Conservation (phyloP, 1,140 invertebrate species). For the Drosophila pectinifera region DNA sequence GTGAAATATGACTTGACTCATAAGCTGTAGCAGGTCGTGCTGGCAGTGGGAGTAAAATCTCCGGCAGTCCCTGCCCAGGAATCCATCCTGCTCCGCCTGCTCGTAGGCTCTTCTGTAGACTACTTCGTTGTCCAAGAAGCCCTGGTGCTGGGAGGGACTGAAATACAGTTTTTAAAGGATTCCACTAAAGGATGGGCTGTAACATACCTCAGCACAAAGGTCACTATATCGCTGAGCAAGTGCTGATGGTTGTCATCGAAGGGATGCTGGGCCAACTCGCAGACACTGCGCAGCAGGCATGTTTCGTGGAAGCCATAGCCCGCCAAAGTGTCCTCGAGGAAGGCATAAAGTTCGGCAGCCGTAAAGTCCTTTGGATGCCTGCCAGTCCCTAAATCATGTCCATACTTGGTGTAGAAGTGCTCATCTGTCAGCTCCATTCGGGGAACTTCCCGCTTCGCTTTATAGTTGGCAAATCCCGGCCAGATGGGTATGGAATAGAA, state of each 20-base stretch:
- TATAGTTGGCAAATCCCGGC: constrained; percentile 71
- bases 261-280: constrained; percentile 75
- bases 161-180: background rate
- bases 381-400: constrained; percentile 32
- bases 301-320: constrained; percentile 73
- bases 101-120: constrained; percentile 67
- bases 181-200: background rate
- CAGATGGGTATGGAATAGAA: constrained; percentile 83
- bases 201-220: constrained; percentile 74
- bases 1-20: constrained; percentile 58
- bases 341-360: constrained; percentile 72
- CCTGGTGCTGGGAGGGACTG: constrained; percentile 75
- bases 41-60: constrained; percentile 64
- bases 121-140: constrained; percentile 61
- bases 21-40: constrained; percentile 48
- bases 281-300: constrained; percentile 73
- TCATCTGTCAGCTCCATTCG: constrained; percentile 32
- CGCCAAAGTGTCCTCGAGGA: constrained; percentile 57
- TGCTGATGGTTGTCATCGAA: constrained; percentile 70
- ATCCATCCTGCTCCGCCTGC: constrained; percentile 69
- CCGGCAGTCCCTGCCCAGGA: constrained; percentile 60
- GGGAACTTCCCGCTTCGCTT: constrained; percentile 49
- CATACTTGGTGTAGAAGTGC: constrained; percentile 60
- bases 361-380: constrained; percentile 74
- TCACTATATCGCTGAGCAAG: constrained; percentile 68